Percentiles rank a stretch among this genome's conserved stretches.
Conservation (phyloP, 2,888 invertebrate species). For the Priapulus caudatus region DNA sequence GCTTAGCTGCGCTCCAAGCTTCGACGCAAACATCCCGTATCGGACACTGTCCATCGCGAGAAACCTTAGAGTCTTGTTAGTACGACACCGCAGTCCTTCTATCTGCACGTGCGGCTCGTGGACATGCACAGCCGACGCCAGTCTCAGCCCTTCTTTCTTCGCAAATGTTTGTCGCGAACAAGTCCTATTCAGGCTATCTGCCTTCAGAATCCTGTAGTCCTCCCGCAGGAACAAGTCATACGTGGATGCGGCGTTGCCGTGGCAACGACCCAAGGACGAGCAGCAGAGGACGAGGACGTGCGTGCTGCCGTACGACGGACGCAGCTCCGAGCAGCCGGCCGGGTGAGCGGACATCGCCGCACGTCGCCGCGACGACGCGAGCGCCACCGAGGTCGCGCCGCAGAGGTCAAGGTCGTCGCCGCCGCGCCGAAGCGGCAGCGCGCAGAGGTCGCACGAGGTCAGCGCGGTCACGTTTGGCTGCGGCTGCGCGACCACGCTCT, state of each 20-base stretch:
- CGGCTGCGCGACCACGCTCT: neutral
- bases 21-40: slow-evolving; percentile 60
- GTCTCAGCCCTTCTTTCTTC: neutral
- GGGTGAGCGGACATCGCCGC: no score
- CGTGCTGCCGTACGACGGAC: neutral
- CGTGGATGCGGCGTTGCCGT: no score
- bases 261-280: no score
- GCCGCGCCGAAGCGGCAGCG: neutral
- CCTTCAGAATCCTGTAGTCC: neutral
- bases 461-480: neutral
- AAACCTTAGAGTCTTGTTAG: slow-evolving; percentile 50
- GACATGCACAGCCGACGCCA: neutral
- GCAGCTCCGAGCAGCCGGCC: no score
- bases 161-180: no score
- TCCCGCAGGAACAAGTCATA: no score
- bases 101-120: slow-evolving; percentile 13
- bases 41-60: slow-evolving; percentile 59
- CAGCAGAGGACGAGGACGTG: no score
- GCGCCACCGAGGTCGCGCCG: neutral
- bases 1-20: slow-evolving; percentile 52
- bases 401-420: no score
- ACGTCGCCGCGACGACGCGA: neutral
- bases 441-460: neutral
- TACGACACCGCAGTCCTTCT: slow-evolving; percentile 38
- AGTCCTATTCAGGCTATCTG: neutral